These are phyloP conservation scores for Astropecten irregularis DNA, from an alignment of 53 echinoderm and acorn worm genomes.

Conservation along the genomic window DNA sequence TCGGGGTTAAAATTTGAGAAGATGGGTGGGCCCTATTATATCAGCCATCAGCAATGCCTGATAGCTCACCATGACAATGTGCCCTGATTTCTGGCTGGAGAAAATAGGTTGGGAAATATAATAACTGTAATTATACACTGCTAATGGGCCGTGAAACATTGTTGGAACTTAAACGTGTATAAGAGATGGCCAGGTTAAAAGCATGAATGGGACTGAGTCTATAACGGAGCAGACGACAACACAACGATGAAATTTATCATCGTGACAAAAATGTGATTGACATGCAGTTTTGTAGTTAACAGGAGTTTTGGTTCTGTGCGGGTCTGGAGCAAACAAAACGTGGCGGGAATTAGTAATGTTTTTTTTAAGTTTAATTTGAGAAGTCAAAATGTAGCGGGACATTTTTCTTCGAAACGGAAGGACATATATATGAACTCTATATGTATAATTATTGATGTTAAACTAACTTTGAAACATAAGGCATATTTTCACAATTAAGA, in stretches of 20 bases:
- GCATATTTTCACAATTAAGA: too few relatives aligned
- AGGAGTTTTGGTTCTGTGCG: too few relatives aligned
- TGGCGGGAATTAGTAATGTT: too few relatives aligned
- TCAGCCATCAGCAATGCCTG: slow-evolving; percentile 7
- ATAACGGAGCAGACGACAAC: neutral
- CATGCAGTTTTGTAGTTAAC: too few relatives aligned
- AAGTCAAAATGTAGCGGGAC: too few relatives aligned
- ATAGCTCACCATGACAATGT: too few relatives aligned
- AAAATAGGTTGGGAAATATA: slow-evolving; percentile 45
- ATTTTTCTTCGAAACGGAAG: too few relatives aligned
- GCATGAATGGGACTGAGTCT: neutral
- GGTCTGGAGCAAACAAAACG: too few relatives aligned
- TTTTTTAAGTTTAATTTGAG: too few relatives aligned
- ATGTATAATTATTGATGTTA: too few relatives aligned
- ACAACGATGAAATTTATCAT: slow-evolving; percentile 2
- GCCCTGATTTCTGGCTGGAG: slow-evolving; percentile 16
- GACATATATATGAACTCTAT: too few relatives aligned
- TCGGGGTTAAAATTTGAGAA: slow-evolving; percentile 34
- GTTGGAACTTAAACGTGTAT: neutral
- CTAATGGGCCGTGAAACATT: slow-evolving; percentile 37
- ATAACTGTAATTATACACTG: slow-evolving; percentile 23
- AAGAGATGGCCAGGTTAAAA: neutral
- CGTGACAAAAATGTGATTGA: neutral
- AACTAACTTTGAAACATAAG: too few relatives aligned
- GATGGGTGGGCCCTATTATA: slow-evolving; percentile 47